These are phyloP conservation scores for Papilio demoleus DNA, from an alignment of 2,888 invertebrate genomes.

Conservation along the genomic window DNA sequence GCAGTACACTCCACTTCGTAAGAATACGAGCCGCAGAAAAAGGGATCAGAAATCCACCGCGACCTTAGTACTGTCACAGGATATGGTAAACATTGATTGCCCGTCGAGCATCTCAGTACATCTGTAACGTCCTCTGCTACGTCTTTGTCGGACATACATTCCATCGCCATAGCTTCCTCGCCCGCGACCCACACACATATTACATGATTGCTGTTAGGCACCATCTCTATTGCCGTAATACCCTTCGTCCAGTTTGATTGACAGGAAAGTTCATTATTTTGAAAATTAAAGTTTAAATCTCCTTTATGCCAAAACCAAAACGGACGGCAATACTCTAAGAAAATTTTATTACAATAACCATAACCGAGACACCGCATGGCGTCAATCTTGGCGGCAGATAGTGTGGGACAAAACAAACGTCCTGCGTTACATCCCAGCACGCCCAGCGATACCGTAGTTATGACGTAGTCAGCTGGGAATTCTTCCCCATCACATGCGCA, in stretches of 20 bases:
- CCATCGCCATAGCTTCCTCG: slow-evolving; percentile 86
- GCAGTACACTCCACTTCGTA: slow-evolving; percentile 72
- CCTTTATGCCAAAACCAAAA: slow-evolving; percentile 89
- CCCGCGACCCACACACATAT: slow-evolving; percentile 89
- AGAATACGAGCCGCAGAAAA: slow-evolving; percentile 88
- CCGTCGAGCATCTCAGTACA: slow-evolving; percentile 84
- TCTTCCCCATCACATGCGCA: slow-evolving; percentile 87
- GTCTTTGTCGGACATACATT: slow-evolving; percentile 86
- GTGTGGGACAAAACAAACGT: slow-evolving; percentile 87
- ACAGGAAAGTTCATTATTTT: slow-evolving; percentile 76
- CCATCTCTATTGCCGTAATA: slow-evolving; percentile 86
- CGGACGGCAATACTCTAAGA: slow-evolving; percentile 88
- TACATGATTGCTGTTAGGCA: slow-evolving; percentile 88
- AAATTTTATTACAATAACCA: slow-evolving; percentile 90
- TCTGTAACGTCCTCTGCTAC: slow-evolving; percentile 86
- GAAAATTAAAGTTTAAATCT: slow-evolving; percentile 85
- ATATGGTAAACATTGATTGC: slow-evolving; percentile 85
- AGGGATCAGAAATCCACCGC: slow-evolving; percentile 89
- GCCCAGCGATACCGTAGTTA: slow-evolving; percentile 90
- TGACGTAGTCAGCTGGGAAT: slow-evolving; percentile 90
- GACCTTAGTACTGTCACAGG: slow-evolving; percentile 87
- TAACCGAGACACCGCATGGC: slow-evolving; percentile 87
- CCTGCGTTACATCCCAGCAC: slow-evolving; percentile 86
- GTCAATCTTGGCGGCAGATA: slow-evolving; percentile 87
- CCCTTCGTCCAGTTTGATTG: slow-evolving; percentile 89